phyloP scores from a whole-genome alignment of 2,113 vertebrate genomes.

The Casuarius casuarius region DNA sequence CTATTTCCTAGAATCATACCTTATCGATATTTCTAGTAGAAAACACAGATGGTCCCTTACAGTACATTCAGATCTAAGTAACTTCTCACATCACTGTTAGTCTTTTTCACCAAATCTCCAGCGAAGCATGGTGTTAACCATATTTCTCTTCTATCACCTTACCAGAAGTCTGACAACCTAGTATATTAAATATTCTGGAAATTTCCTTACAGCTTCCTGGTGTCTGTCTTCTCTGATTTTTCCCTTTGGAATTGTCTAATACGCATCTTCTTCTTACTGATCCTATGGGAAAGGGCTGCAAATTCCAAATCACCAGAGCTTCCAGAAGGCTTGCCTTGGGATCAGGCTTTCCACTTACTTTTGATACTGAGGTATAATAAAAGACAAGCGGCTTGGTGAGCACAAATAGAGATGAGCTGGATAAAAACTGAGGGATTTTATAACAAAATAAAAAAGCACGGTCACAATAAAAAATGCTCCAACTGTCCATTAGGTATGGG shows the following conservation, averaged over 20 bases:
- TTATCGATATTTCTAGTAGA: slow-evolving; percentile 48
- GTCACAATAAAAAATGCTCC: not conserved
- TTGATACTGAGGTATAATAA: not conserved
- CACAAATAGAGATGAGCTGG: not conserved
- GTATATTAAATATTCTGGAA: not conserved
- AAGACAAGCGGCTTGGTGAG: not conserved
- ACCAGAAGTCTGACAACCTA: slow-evolving; percentile 27
- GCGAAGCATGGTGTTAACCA: slow-evolving; percentile 6
- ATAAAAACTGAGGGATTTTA: not conserved
- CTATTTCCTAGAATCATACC: slow-evolving; percentile 14
- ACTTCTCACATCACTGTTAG: slow-evolving; percentile 30
- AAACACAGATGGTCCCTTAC: slow-evolving; percentile 31
- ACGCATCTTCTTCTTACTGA: not conserved
- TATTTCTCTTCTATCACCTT: slow-evolving; percentile 30
- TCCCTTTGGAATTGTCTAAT: not conserved
- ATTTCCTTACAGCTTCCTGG: not conserved
- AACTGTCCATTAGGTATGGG: not conserved
- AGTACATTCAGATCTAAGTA: slow-evolving; percentile 20
- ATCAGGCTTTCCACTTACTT: not conserved
- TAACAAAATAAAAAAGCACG: slow-evolving; percentile 2
- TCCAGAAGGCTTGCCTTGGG: not conserved
- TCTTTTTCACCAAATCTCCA: slow-evolving; percentile 44
- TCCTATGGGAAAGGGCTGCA: not conserved
- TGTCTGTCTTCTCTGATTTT: not conserved
- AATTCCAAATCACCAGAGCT: not conserved